A percentile compares a stretch with the other conserved stretches of the same genome.
Conservation (phyloP, 2,888 invertebrate species). For the Encarsia formosa region DNA sequence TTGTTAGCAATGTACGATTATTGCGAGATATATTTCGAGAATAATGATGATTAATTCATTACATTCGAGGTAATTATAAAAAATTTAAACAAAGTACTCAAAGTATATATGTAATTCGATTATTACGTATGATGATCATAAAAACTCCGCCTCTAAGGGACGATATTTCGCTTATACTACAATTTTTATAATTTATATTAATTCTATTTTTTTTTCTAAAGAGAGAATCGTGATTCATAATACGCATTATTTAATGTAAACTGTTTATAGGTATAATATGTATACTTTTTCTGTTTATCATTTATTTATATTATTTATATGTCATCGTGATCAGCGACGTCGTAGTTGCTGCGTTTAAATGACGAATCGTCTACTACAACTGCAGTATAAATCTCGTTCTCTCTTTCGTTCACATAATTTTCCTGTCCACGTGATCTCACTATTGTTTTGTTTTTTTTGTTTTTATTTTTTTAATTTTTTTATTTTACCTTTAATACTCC, state of each 20-base stretch:
- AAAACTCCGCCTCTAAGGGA: constrained; percentile 19
- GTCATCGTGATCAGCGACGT: constrained; percentile 3
- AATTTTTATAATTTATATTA: neutral
- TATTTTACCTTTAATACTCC: constrained; percentile 8
- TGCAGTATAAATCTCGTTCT: constrained; percentile 41
- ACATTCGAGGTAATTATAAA: too few relatives aligned
- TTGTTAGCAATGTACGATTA: constrained; percentile 6
- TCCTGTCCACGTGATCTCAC: too few relatives aligned
- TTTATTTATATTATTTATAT: constrained; percentile 22
- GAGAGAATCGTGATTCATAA: constrained; percentile 25
- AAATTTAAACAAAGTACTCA: too few relatives aligned
- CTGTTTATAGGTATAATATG: constrained; percentile 23
- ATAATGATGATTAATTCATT: constrained; percentile 17
- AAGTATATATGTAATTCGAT: constrained; percentile 17
- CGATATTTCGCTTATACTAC: constrained; percentile 21
- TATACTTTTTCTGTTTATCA: constrained; percentile 18
- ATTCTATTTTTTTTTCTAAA: constrained; percentile 9
- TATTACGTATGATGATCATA: constrained; percentile 25
- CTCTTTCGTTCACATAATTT: constrained; percentile 23
- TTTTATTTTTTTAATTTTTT: constrained; percentile 9
- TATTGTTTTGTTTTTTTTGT: constrained; percentile 6
- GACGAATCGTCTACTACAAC: constrained; percentile 30
- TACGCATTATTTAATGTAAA: constrained; percentile 22
- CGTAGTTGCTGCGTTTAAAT: neutral
- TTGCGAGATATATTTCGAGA: constrained; percentile 10